phyloP scores from a whole-genome alignment of 2,888 invertebrate genomes.

The Orthosia gracilis region DNA sequence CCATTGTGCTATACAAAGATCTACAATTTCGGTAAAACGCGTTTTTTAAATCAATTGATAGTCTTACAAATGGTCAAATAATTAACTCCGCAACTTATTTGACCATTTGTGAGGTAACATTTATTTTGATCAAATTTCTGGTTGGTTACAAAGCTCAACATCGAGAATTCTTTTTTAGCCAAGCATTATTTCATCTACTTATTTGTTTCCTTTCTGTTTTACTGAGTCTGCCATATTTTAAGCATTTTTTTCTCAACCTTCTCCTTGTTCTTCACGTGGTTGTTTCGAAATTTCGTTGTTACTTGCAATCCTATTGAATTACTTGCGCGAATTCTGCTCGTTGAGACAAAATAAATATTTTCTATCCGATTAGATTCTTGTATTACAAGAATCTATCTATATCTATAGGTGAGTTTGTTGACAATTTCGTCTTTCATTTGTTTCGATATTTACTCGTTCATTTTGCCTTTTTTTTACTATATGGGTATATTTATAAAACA shows the following conservation, averaged over 20 bases:
- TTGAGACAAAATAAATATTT: neutral
- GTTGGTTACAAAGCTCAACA: neutral
- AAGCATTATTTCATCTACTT: neutral
- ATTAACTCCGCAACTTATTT: no score
- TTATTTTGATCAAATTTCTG: no score
- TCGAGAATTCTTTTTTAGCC: neutral
- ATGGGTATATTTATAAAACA: no score
- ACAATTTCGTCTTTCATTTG: neutral
- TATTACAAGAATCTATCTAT: no score
- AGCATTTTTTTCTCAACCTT: neutral
- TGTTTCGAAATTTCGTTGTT: neutral
- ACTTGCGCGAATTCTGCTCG: neutral
- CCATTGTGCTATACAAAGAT: no score
- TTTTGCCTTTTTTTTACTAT: no score
- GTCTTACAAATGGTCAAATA: no score
- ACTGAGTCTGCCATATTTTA: neutral
- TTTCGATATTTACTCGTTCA: neutral
- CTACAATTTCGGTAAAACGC: no score
- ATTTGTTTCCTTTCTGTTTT: neutral
- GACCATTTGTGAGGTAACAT: no score
- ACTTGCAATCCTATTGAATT: constrained; percentile 14
- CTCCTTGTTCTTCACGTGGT: neutral
- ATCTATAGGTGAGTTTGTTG: neutral
- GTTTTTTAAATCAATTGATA: no score
- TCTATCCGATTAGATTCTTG: neutral